phyloP scores from a whole-genome alignment of 2,888 invertebrate species.

The Amphipoea lucens region DNA sequence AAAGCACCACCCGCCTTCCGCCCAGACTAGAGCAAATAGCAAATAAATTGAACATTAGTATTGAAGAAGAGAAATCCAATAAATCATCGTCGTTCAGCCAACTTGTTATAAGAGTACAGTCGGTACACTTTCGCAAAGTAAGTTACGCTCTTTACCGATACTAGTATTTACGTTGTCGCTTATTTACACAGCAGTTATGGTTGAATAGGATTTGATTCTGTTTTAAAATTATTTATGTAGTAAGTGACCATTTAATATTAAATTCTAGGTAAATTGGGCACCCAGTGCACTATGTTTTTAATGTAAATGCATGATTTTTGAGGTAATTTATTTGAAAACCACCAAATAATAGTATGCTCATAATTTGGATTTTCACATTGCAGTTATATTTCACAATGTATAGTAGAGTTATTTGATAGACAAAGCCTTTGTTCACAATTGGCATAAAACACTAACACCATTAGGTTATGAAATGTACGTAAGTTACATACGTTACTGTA shows the following conservation, averaged over 20 bases:
- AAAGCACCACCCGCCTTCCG: conserved; percentile 73
- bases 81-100: conserved; percentile 88
- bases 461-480: conserved; percentile 13
- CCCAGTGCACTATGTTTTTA: not conserved
- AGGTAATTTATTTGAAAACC: not conserved
- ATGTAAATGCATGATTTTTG: not conserved
- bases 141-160: conserved; percentile 61
- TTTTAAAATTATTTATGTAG: not conserved
- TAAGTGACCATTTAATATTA: not conserved
- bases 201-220: not conserved
- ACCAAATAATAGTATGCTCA: too few species aligned
- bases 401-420: conserved; percentile 4
- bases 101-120: conserved; percentile 88
- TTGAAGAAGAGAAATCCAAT: conserved; percentile 88
- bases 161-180: conserved; percentile 10
- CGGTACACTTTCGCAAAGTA: conserved; percentile 88
- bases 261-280: too few species aligned
- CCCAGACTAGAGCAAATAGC: conserved; percentile 82
- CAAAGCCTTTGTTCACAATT: conserved; percentile 8
- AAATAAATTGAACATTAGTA: conserved; percentile 87
- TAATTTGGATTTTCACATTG: not conserved
- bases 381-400: not conserved
- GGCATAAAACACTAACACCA: conserved; percentile 23
- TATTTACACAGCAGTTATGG: not conserved
- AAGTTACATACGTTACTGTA: conserved; percentile 1